Conservation (phyloP, 1,140 invertebrate genomes). For the Aplysia californica region DNA sequence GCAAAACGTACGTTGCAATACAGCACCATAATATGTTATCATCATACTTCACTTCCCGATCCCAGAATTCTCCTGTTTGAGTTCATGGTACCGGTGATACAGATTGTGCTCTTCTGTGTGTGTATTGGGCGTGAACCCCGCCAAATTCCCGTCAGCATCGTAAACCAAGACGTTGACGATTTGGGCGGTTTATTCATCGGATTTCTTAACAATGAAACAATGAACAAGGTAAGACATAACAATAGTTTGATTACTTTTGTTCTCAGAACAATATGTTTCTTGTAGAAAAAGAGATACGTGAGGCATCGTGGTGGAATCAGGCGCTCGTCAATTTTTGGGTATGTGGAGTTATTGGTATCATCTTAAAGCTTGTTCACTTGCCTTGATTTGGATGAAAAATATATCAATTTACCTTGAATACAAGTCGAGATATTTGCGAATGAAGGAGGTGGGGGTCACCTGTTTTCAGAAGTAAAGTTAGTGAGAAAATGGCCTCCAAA, state of each 20-base stretch:
- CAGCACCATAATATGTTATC: not conserved
- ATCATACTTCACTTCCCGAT: slow-evolving; percentile 17
- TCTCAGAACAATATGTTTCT: too few species aligned
- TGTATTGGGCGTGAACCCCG: slow-evolving; percentile 92
- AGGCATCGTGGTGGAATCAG: too few species aligned
- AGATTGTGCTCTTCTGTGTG: slow-evolving; percentile 95
- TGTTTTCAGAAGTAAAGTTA: too few species aligned
- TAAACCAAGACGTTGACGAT: slow-evolving; percentile 67
- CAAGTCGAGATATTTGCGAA: too few species aligned
- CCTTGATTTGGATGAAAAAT: too few species aligned
- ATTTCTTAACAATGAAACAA: slow-evolving; percentile 45
- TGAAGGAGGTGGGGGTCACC: too few species aligned
- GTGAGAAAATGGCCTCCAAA: too few species aligned
- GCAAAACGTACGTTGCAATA: not conserved
- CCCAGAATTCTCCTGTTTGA: slow-evolving; percentile 76
- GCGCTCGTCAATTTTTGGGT: too few species aligned
- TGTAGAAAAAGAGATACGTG: not conserved
- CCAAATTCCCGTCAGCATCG: slow-evolving; percentile 85
- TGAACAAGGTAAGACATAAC: slow-evolving; percentile 43
- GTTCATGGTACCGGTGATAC: slow-evolving; percentile 89
- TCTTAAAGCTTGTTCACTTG: too few species aligned
- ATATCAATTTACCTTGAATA: too few species aligned
- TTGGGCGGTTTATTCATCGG: slow-evolving; percentile 43
- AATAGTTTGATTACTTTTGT: not conserved
- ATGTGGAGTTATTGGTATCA: too few species aligned